Evolutionary conservation across 1,140 invertebrate genomes (phyloP).

Genomic region (Augochlora pura): DNA sequence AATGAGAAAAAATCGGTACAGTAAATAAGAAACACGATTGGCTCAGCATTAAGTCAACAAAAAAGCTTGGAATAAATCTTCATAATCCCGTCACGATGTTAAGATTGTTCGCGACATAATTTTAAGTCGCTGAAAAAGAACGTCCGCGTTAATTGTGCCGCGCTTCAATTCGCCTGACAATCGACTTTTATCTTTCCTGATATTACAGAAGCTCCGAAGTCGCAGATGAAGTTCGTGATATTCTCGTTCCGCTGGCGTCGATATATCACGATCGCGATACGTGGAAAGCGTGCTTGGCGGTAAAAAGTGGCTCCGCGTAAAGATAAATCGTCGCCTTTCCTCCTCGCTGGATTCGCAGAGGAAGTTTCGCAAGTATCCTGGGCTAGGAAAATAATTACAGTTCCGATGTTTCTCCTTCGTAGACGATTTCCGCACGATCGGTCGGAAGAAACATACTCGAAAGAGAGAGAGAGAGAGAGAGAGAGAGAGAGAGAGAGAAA

Average conservation of each 20-base stretch:
- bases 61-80: too few species aligned
- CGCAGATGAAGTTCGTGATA: not conserved
- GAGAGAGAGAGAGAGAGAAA: too few species aligned
- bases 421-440: constrained; percentile 53
- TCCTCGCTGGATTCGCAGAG: constrained; percentile 49
- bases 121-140: too few species aligned
- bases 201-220: too few species aligned
- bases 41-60: too few species aligned
- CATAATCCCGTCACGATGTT: too few species aligned
- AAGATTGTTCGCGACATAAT: too few species aligned
- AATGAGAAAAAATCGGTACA: too few species aligned
- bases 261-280: constrained; percentile 15
- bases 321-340: constrained; percentile 34
- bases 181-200: too few species aligned
- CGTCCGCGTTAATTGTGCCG: too few species aligned
- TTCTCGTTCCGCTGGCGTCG: not conserved
- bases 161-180: too few species aligned
- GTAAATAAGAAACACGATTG: too few species aligned
- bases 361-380: constrained; percentile 56
- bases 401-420: constrained; percentile 66
- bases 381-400: constrained; percentile 72
- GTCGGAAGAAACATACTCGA: constrained; percentile 5
- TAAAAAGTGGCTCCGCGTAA: constrained; percentile 23
- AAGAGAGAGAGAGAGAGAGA: not conserved
- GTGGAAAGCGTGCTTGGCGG: not conserved